Percentiles rank a stretch among this genome's conserved stretches.
These are phyloP conservation scores for Linyphia triangularis DNA, from an alignment of 2,888 invertebrate species.

Conservation along the genomic window DNA sequence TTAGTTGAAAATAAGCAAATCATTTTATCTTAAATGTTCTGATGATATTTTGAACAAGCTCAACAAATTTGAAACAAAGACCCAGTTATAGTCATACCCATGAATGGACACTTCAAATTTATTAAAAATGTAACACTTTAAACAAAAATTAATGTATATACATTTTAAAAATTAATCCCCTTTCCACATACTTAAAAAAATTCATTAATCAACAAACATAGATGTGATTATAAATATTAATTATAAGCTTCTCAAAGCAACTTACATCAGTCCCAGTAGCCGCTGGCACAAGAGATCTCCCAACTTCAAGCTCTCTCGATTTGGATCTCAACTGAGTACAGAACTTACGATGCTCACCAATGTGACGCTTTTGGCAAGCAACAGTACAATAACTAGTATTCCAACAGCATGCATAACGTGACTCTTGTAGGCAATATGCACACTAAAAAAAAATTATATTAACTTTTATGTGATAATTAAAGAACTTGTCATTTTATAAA, in stretches of 20 bases:
- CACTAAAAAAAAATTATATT: slow-evolving; percentile 83
- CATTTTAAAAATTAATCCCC: background rate
- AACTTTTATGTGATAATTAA: no score
- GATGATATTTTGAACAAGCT: no score
- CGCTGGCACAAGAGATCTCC: background rate
- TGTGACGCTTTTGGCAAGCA: slow-evolving; percentile 73
- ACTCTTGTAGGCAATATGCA: slow-evolving; percentile 91
- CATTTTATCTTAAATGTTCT: no score
- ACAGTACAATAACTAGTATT: slow-evolving; percentile 81
- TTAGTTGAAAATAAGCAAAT: background rate
- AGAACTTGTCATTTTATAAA: background rate
- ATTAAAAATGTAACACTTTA: background rate
- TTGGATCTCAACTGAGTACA: slow-evolving; percentile 71
- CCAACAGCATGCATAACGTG: slow-evolving; percentile 97
- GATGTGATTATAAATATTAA: background rate
- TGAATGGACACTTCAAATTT: background rate
- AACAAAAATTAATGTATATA: background rate
- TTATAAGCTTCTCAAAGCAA: background rate
- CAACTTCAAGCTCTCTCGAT: background rate
- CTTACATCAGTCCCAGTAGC: slow-evolving; percentile 39
- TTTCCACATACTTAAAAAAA: background rate
- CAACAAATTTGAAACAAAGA: no score
- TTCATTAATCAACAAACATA: background rate
- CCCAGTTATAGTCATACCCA: background rate
- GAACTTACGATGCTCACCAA: slow-evolving; percentile 57